These are phyloP conservation scores for Barbus barbus DNA, from an alignment of 2,113 vertebrate species.

Conservation along the genomic window DNA sequence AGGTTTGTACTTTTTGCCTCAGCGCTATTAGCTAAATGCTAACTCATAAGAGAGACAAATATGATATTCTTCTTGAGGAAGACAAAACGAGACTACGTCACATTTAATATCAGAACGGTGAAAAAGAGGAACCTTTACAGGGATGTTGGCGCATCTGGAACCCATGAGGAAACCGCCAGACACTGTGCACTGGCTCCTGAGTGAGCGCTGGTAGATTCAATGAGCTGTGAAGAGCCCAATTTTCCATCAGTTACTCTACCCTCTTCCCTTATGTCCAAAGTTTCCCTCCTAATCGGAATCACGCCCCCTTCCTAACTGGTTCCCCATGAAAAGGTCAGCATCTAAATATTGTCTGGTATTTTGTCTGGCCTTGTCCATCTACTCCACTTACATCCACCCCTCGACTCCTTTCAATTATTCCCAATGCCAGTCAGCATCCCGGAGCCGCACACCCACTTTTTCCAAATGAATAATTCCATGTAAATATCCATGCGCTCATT, in stretches of 20 bases:
- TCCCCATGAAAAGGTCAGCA: conserved; percentile 46
- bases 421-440: conserved; percentile 46
- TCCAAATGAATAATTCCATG: conserved; percentile 64
- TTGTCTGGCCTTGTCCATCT: conserved; percentile 27
- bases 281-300: conserved; percentile 42
- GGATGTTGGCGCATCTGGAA: conserved; percentile 74
- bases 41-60: background rate
- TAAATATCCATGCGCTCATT: conserved; percentile 65
- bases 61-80: background rate
- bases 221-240: conserved; percentile 80
- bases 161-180: conserved; percentile 75
- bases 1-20: background rate
- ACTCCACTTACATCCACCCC: conserved; percentile 17
- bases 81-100: background rate
- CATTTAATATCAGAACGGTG: conserved; percentile 26
- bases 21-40: background rate
- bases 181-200: conserved; percentile 63
- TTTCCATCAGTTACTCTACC: conserved; percentile 73
- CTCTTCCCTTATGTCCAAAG: conserved; percentile 19
- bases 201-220: conserved; percentile 71
- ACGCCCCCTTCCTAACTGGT: conserved; percentile 41
- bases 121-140: conserved; percentile 11
- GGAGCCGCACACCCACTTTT: conserved; percentile 52
- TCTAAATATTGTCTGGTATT: conserved; percentile 38
- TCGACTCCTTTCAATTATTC: conserved; percentile 47